A percentile compares a stretch with the other conserved stretches of the same genome.
These are phyloP conservation scores for Chauna torquata DNA, from an alignment of 2,113 vertebrate genomes.

Conservation along the genomic window DNA sequence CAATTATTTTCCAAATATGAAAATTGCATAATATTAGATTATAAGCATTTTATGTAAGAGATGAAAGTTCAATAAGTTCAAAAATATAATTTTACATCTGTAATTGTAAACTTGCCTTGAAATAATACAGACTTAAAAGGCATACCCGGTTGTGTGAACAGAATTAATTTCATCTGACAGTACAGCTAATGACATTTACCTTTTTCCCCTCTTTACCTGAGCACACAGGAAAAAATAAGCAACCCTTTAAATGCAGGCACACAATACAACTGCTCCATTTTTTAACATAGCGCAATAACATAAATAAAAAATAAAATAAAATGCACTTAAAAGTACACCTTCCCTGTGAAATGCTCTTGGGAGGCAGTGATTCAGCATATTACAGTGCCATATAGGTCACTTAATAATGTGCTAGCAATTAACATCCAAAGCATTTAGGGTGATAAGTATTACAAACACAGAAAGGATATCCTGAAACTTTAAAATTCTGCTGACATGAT, in stretches of 20 bases:
- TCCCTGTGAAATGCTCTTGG: neutral
- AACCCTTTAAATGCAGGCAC: neutral
- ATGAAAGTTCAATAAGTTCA: neutral
- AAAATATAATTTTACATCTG: neutral
- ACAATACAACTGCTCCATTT: neutral
- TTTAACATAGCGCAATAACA: neutral
- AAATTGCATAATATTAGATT: neutral
- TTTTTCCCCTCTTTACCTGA: neutral
- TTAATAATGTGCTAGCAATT: neutral
- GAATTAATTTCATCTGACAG: neutral
- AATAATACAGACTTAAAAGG: neutral
- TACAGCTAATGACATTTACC: neutral
- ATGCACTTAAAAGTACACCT: neutral
- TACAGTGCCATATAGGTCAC: neutral
- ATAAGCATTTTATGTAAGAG: neutral
- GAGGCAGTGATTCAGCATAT: neutral
- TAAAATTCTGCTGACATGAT: neutral
- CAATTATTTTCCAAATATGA: neutral
- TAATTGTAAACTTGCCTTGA: neutral
- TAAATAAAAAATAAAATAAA: neutral
- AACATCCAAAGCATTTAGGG: neutral
- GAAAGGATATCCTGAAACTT: neutral
- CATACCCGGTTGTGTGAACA: neutral
- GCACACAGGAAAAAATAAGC: neutral
- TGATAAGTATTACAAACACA: neutral